Conservation (phyloP, 2,797 vertebrate species). For the Phylloscopus collybita region DNA sequence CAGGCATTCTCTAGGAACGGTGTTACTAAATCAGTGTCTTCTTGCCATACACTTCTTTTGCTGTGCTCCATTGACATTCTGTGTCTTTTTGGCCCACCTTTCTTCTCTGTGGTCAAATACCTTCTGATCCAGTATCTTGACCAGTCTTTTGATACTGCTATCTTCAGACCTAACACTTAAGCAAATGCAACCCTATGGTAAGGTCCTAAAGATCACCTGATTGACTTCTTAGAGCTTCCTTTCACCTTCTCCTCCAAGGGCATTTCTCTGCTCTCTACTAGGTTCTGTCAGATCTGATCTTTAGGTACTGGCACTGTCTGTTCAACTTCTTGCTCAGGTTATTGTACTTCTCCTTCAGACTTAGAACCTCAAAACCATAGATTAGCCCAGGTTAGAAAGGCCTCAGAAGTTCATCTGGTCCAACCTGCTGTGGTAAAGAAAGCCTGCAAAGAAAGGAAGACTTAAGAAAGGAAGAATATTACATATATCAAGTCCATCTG, state of each 20-base stretch:
- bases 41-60: background rate
- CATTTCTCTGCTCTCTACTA: background rate
- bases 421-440: background rate
- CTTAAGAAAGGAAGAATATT: background rate
- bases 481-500: background rate
- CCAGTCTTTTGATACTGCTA: background rate
- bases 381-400: background rate
- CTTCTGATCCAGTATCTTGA: background rate
- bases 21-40: background rate
- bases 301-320: background rate
- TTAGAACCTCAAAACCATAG: background rate
- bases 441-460: background rate
- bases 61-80: background rate
- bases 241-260: background rate
- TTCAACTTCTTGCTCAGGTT: background rate
- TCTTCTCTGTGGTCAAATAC: background rate
- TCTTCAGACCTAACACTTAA: background rate
- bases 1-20: background rate
- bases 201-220: background rate
- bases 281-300: background rate
- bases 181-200: background rate
- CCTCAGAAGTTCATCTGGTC: background rate
- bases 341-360: background rate
- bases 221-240: background rate
- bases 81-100: background rate